A percentile compares a stretch with the other conserved stretches of the same genome.
Conservation (phyloP, 2,113 vertebrate genomes). For the Marmota flaviventris region DNA sequence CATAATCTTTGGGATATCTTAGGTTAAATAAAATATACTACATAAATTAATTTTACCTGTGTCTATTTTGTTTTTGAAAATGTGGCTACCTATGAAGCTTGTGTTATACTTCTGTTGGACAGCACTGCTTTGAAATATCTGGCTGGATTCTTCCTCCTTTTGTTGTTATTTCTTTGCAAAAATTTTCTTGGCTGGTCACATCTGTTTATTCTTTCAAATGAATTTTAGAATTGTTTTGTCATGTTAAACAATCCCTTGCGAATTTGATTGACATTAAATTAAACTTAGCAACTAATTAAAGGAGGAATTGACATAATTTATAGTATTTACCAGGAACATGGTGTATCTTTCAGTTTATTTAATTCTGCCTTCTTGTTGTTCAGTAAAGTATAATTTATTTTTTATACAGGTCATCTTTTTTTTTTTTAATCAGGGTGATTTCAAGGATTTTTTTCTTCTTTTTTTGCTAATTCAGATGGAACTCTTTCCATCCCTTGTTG, state of each 20-base stretch:
- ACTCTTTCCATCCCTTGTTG: slow-evolving; percentile 3
- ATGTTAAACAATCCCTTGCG: slow-evolving; percentile 66
- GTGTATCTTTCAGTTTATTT: slow-evolving; percentile 10
- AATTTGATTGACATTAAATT: slow-evolving; percentile 72
- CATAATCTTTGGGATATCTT: neutral
- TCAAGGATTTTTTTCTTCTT: slow-evolving; percentile 50
- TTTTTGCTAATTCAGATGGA: slow-evolving; percentile 56
- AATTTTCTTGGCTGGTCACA: slow-evolving; percentile 58
- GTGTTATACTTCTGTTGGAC: neutral
- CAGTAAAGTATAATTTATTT: neutral
- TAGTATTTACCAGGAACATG: slow-evolving; percentile 40
- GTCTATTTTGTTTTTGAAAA: neutral
- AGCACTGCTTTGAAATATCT: neutral
- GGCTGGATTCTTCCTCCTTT: neutral
- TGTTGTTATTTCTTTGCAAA: neutral
- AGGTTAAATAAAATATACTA: neutral
- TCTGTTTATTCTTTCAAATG: slow-evolving; percentile 73
- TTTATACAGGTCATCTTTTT: neutral
- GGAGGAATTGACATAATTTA: slow-evolving; percentile 50
- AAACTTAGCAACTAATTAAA: slow-evolving; percentile 71
- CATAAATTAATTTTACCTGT: neutral
- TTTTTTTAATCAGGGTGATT: slow-evolving; percentile 54
- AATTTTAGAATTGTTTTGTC: slow-evolving; percentile 76
- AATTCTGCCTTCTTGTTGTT: slow-evolving; percentile 15
- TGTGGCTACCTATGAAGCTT: neutral